Evolutionary conservation across 2,888 invertebrate genomes (phyloP), one percentile per base, ranked within the genome.

Genomic region (Microplitis deprimator): DNA sequence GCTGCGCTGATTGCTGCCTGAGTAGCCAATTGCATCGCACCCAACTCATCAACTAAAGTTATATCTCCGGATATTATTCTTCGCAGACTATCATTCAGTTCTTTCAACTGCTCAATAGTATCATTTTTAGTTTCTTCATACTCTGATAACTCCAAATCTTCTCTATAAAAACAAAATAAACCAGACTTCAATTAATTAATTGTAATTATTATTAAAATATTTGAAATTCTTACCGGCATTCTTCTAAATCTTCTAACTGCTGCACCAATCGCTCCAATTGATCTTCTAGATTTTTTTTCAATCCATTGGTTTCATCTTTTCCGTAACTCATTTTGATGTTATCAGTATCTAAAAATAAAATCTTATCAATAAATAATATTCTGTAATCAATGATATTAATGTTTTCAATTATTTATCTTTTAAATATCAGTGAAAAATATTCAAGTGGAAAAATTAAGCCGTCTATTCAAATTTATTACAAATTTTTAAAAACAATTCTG

Each of bases 1-100:
- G 95, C 94, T 84, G 93, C 91, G 79, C 94, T 93, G 72, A 95
- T 94, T 8, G 95, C 94, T 81, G 94, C 94, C 89, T 93, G 93
- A 40, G 94, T 94, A 4, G 94, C 94, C 89, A 93, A 86, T 87
- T 94, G 94, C 90, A 94, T 92, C 10, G 93, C 91, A 81, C 93
- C 92, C 61, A 94, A 85, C 81, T 93, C 91, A 87, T 93, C 93
- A 3, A 94, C 91, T 61, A 95, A 88, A 64, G 94, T 93, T 82
- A 94, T 91, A 86, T 94, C 92, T n/a, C 95, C 94, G 73, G 92
- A 92, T 81, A 92, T 91, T 85, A 95, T 90, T 86, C 93, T 92
- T 72, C 91, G 91, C 50, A 95, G 89, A 70, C 93, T 93, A 76
- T 92, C 91, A 84, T 93, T 92, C 78, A 95, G 92, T 87, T 95